Conservation (phyloP, 2,888 invertebrate species). For the Arctia plantaginis region DNA sequence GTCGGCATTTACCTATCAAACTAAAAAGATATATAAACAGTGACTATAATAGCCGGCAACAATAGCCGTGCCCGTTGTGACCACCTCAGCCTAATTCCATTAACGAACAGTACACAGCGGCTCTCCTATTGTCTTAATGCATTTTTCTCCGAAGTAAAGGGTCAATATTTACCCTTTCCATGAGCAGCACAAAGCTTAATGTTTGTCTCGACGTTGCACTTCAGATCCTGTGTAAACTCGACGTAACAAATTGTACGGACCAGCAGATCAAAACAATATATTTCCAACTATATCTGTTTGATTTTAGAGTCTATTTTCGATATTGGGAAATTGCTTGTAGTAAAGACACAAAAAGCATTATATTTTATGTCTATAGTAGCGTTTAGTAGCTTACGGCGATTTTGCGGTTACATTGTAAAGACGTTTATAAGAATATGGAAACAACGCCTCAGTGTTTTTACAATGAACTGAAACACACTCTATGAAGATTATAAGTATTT, state of each 20-base stretch:
- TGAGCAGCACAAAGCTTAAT: constrained; percentile 83
- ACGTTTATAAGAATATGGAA: constrained; percentile 70
- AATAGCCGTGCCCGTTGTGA: constrained; percentile 65
- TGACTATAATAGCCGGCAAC: constrained; percentile 55
- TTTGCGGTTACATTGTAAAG: constrained; percentile 77
- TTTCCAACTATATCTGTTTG: constrained; percentile 54
- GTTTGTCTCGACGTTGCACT: constrained; percentile 84
- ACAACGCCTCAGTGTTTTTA: constrained; percentile 66
- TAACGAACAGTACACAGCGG: constrained; percentile 83
- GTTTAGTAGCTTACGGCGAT: constrained; percentile 81
- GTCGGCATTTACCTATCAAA: constrained; percentile 61
- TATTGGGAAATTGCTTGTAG: constrained; percentile 32
- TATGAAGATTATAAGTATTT: constrained; percentile 69
- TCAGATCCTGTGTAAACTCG: constrained; percentile 83
- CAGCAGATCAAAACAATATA: constrained; percentile 41
- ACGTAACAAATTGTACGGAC: constrained; percentile 75
- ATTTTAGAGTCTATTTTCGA: constrained; percentile 55
- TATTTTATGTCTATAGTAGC: constrained; percentile 81
- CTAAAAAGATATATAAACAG: constrained; percentile 54
- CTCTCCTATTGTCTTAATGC: constrained; percentile 78
- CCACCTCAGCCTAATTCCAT: constrained; percentile 76
- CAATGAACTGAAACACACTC: constrained; percentile 67
- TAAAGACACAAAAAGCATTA: constrained; percentile 76
- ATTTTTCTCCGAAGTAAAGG: constrained; percentile 84
- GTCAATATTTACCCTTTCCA: constrained; percentile 82